Conservation (phyloP, 1,140 invertebrate genomes). For the Pomacea maculata region DNA sequence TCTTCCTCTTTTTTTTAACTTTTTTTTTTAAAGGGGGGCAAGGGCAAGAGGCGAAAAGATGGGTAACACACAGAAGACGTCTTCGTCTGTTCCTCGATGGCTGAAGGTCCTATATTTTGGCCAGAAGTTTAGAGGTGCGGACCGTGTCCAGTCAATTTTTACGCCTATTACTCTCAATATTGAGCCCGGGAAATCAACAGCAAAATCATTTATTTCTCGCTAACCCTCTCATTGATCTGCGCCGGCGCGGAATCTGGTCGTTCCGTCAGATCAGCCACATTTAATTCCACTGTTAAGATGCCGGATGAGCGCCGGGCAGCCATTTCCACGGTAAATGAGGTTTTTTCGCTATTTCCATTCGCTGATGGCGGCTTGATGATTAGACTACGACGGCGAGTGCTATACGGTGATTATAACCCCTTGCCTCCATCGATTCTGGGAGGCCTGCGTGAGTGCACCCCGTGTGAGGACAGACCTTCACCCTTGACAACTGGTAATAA, state of each 20-base stretch:
- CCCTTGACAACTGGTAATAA: conserved; percentile 15
- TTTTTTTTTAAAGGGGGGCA: no score
- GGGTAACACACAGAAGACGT: no score
- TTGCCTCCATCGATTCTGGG: not conserved
- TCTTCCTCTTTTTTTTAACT: no score
- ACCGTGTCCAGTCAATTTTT: conserved; percentile 23
- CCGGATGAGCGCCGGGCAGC: conserved; percentile 16
- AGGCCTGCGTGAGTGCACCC: not conserved
- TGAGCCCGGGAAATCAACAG: conserved; percentile 19
- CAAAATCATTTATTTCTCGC: conserved; percentile 23
- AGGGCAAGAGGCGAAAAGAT: no score
- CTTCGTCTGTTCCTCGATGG: no score
- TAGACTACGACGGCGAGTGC: not conserved
- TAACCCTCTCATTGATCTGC: conserved; percentile 16
- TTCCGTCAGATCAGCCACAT: conserved; percentile 24
- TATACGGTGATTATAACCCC: conserved; percentile 18
- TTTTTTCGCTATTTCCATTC: conserved; percentile 20
- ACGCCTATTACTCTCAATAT: conserved; percentile 23
- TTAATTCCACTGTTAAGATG: conserved; percentile 24
- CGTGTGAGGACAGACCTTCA: conserved; percentile 1
- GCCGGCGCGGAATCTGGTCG: conserved; percentile 17
- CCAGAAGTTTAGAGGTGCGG: no score
- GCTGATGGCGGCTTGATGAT: not conserved
- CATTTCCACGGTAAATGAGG: conserved; percentile 26
- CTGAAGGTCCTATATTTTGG: no score